Evolutionary conservation across 2,797 vertebrate species (phyloP).

Genomic region (Crax fasciolata): DNA sequence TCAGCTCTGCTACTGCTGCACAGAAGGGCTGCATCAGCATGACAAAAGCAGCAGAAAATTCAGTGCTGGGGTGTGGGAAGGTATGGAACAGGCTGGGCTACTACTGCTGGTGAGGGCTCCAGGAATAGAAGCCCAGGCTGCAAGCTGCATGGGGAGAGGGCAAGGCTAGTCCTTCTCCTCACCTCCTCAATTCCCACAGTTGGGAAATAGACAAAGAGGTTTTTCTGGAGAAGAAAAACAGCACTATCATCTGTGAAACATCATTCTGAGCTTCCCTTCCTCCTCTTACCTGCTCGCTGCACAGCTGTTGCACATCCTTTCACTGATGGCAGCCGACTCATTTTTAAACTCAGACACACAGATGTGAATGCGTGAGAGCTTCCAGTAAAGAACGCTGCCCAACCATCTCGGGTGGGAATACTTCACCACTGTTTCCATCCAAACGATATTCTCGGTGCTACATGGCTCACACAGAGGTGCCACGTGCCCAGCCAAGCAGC

Average conservation of each 20-base stretch:
- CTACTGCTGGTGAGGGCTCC: accelerated
- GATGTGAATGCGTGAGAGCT: not conserved
- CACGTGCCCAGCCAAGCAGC: accelerated
- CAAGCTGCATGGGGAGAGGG: not conserved
- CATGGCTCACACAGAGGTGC: not conserved
- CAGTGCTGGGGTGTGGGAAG: not conserved
- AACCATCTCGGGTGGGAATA: accelerated
- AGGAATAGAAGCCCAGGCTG: not conserved
- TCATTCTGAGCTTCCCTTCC: not conserved
- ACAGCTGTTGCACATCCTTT: not conserved
- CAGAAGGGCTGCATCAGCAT: constrained; percentile 38
- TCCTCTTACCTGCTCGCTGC: not conserved
- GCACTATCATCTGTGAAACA: not conserved
- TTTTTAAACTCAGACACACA: not conserved
- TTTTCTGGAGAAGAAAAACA: not conserved
- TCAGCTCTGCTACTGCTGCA: constrained; percentile 15
- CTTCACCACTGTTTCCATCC: not conserved
- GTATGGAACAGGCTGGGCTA: not conserved
- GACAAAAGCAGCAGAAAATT: not conserved
- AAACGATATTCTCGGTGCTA: not conserved
- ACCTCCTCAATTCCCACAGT: not conserved
- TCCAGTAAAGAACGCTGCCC: not conserved
- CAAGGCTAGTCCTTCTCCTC: not conserved
- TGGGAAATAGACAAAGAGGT: not conserved
- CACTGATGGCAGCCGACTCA: not conserved